Conservation (phyloP, 2,888 invertebrate genomes). For the Diaphora mendica region DNA sequence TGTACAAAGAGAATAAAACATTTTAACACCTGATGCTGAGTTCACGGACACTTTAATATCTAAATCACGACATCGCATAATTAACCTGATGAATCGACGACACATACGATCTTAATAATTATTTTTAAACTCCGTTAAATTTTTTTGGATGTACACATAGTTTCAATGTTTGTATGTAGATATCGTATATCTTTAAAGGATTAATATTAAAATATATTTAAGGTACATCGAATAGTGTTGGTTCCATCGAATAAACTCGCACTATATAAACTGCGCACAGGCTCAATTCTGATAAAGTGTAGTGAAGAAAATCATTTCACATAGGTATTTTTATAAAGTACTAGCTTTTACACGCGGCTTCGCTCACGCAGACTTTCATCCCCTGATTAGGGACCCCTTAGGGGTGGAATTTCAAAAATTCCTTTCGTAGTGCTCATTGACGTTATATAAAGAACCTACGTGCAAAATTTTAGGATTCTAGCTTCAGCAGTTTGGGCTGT, state of each 20-base stretch:
- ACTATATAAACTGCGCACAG: not conserved
- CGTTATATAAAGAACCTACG: too few species aligned
- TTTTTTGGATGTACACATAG: conserved; percentile 26
- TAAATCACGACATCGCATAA: conserved; percentile 67
- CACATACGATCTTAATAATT: conserved; percentile 44
- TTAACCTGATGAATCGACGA: conserved; percentile 56
- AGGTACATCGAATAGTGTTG: not conserved
- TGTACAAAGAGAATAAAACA: conserved; percentile 36
- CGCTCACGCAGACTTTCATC: too few species aligned
- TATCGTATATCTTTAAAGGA: not conserved
- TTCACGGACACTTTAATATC: conserved; percentile 65
- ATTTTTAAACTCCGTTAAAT: conserved; percentile 41
- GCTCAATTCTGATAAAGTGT: not conserved
- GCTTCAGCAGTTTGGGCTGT: too few species aligned
- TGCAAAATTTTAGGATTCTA: too few species aligned
- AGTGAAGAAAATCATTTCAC: not conserved
- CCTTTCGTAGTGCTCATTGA: too few species aligned
- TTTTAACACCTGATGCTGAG: conserved; percentile 53
- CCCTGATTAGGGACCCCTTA: too few species aligned
- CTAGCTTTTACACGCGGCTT: too few species aligned
- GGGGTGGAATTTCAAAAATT: too few species aligned
- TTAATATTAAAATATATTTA: not conserved
- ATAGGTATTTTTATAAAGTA: not conserved
- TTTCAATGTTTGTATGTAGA: not conserved
- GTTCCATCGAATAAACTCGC: not conserved